Conservation (phyloP, 2,888 invertebrate genomes). For the Cheilosia pagana region DNA sequence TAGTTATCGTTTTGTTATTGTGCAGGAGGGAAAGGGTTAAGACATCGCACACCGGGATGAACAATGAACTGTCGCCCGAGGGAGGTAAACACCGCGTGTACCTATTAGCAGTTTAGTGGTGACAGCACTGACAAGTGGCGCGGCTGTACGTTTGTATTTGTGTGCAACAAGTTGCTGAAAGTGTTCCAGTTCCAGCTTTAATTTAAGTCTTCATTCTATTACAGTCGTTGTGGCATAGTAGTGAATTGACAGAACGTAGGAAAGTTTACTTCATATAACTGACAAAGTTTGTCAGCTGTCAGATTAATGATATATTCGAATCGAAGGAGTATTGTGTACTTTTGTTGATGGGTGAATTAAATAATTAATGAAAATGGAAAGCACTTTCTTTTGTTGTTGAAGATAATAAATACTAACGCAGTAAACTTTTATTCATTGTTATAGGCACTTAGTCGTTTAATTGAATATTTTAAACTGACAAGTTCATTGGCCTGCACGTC, state of each 20-base stretch:
- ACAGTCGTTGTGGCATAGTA: neutral
- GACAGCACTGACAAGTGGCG: neutral
- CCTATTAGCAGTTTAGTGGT: conserved; percentile 12
- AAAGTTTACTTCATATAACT: conserved; percentile 41
- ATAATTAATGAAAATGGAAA: neutral
- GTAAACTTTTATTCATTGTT: no score
- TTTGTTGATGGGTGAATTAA: neutral
- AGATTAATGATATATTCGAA: conserved; percentile 19
- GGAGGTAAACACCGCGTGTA: neutral
- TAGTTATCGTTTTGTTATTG: no score
- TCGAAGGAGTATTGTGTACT: neutral
- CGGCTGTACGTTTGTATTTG: neutral
- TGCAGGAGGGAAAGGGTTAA: no score
- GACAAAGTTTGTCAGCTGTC: conserved; percentile 26
- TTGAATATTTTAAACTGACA: no score
- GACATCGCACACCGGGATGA: conserved; percentile 19
- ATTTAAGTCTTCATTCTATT: conserved; percentile 16
- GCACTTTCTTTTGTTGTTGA: conserved; percentile 7
- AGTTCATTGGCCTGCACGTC: no score
- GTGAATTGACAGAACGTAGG: neutral
- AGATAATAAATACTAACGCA: no score
- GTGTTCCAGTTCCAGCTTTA: conserved; percentile 2
- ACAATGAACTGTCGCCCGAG: conserved; percentile 31
- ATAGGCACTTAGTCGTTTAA: no score
- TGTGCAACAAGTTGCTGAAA: conserved; percentile 27